These are phyloP conservation scores for Gastrophysa polygoni DNA, from an alignment of 2,888 invertebrate genomes.

Conservation along the genomic window DNA sequence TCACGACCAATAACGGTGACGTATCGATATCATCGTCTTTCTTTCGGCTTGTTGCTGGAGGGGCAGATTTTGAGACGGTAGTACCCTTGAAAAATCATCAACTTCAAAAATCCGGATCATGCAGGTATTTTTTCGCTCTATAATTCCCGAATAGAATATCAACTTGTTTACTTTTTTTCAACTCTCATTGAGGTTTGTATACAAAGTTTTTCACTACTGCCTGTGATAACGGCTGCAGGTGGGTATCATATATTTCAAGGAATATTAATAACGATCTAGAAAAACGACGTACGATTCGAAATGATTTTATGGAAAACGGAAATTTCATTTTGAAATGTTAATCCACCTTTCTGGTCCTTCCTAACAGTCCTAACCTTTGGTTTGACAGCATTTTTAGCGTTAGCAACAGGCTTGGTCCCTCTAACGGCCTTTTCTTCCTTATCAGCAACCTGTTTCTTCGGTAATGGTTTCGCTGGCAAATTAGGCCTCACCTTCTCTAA, in stretches of 20 bases:
- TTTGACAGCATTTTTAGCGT: conserved; percentile 61
- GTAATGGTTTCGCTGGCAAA: conserved; percentile 80
- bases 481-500: conserved; percentile 86
- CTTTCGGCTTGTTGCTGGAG: conserved; percentile 57
- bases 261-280: too few relatives aligned
- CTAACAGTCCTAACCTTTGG: conserved; percentile 65
- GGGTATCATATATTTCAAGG: too few relatives aligned
- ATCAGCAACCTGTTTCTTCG: conserved; percentile 65
- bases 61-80: conserved; percentile 50
- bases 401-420: conserved; percentile 63
- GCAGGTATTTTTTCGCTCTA: too few relatives aligned
- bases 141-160: too few relatives aligned
- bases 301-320: too few relatives aligned
- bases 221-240: too few relatives aligned
- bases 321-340: background rate
- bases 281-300: too few relatives aligned
- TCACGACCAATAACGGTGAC: conserved; percentile 77
- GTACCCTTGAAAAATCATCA: conserved; percentile 50
- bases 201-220: too few relatives aligned
- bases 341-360: too few relatives aligned
- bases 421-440: conserved; percentile 62
- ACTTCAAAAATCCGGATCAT: too few relatives aligned
- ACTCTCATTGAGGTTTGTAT: too few relatives aligned
- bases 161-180: too few relatives aligned
- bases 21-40: conserved; percentile 87